Evolutionary conservation across 2,113 vertebrate genomes (phyloP), one percentile per base, ranked within the genome.

Genomic region (Sclerurus mexicanus): DNA sequence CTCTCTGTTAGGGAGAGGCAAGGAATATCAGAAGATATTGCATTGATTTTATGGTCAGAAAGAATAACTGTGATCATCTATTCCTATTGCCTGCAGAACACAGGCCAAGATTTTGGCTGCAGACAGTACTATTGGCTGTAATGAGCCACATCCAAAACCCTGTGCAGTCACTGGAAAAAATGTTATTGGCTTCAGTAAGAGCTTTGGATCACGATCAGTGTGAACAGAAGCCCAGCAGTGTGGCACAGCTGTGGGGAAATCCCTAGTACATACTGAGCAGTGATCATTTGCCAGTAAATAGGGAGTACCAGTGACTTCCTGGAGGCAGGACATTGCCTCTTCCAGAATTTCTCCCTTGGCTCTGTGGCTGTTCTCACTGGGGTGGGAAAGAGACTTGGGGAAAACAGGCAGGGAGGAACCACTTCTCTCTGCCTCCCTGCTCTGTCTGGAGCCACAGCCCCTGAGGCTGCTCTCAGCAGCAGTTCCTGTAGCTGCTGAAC

Each of bases 161-260:
- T 91, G 77, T 30, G 60, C 82, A 94, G 69, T 60, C 87, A 72
- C 42, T 84, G 87, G 75, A 49, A 91, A 83, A 91, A 88, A 59
- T 30, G 15, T 28, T 91, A 0, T 40, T 94, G 92, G 89, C 85
- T 90, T 83, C 79, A 77, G 39, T 31, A 72, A 40, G 82, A 84
- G 73, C n/a, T 92, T 64, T 93, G 92, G 82, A 92, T 88, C 44
- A 24, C 31, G 52, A 87, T 84, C 60, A 60, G 33, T 33, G 72
- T 25, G 47, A 95, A 67, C 85, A 96, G 95, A 78, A 96, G 82
- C 85, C 67, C 72, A 94, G 81, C 67, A 90, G 78, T 31, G 64
- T 63, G 50, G 58, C 85, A 44, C 85, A 96, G 93, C 79, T 94
- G 92, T 60, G 83, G 87, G 96, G 90, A 84, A 95, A 86, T 78